Evolutionary conservation across 37 sponge, comb jelly and placozoan genomes (phyloP), one percentile per base, ranked within the genome.

Genomic region (Aphrocallistes beatrix): DNA sequence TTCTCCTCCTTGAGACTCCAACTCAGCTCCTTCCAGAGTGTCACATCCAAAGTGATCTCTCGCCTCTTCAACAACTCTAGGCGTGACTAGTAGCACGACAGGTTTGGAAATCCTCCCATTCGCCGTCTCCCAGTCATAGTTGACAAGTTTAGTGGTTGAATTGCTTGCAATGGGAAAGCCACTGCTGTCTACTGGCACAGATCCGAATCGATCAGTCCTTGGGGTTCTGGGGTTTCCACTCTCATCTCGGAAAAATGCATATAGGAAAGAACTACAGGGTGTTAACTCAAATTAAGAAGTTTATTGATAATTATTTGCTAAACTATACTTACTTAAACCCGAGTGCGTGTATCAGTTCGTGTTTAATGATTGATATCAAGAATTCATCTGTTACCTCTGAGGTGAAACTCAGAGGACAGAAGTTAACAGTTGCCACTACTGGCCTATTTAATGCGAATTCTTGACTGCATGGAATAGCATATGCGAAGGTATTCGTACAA

Each of bases 331-430:
- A 84, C 51, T 25, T 32, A 69, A 84, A 45, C 38, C 85, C 95
- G 48, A 94, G 83, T 23, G 95, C 95, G 88, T 94, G 95, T 1
- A 91, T 50, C 38, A 91, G 9, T 75, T 94, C 95, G 50, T 94
- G 95, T 51, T 92, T 94, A 40, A 88, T 84, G 36, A 89, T 49
- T 40, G 87, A 36, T 23, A 87, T 81, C 8, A 90, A 30, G 39
- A 48, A 85, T 1, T 84, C 40, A 37, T 13, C 23, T 3, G 60
- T 81, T 50, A 32, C 17, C 17, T 17, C n/a, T 60, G 28, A 19
- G 28, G 8, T 13, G 34, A 60, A 60, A 0, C 86, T 88, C 38
- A 37, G 13, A 32, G 95, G 93, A 86, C 95, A 94, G 87, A 94
- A 87, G 83, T 94, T 94, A 60, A 91, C 60, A 39, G 39, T 45